Evolutionary conservation across 2,888 invertebrate species (phyloP).

Genomic region (Quadroppia sp.): DNA sequence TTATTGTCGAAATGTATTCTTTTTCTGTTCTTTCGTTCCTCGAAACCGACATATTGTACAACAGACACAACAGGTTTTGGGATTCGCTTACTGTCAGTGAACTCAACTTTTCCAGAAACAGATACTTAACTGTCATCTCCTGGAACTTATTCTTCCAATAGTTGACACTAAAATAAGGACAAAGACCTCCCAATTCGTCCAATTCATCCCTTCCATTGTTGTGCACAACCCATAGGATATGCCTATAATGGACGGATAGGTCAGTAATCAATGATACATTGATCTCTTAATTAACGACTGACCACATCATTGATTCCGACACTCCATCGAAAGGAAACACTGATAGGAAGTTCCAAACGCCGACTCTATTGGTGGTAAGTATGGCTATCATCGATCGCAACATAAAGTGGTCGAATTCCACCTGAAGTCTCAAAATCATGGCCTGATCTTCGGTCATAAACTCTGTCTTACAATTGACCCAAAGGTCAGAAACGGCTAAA

Average conservation of each 20-base stretch:
- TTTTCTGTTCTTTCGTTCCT: constrained; percentile 32
- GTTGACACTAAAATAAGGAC: constrained; percentile 42
- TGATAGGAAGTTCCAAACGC: constrained; percentile 44
- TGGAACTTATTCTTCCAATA: constrained; percentile 44
- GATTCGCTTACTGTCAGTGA: constrained; percentile 39
- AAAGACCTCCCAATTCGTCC: constrained; percentile 41
- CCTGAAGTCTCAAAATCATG: constrained; percentile 43
- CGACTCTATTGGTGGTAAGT: constrained; percentile 41
- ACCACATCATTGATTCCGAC: constrained; percentile 45
- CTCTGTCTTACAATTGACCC: constrained; percentile 42
- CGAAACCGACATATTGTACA: constrained; percentile 45
- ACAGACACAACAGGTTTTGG: constrained; percentile 38
- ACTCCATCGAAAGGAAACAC: constrained; percentile 43
- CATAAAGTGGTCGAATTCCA: constrained; percentile 45
- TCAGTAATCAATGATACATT: too few species aligned
- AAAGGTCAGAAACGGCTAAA: constrained; percentile 40
- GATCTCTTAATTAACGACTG: too few species aligned
- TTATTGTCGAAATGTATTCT: constrained; percentile 40
- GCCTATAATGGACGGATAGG: too few species aligned
- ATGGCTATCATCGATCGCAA: constrained; percentile 43
- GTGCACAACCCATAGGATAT: constrained; percentile 45
- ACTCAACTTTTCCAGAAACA: constrained; percentile 42
- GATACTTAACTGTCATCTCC: constrained; percentile 38
- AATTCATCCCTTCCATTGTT: constrained; percentile 44
- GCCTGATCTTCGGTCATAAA: constrained; percentile 42